These are phyloP conservation scores for Cervus canadensis DNA, from an alignment of 2,113 vertebrate genomes.

Conservation along the genomic window DNA sequence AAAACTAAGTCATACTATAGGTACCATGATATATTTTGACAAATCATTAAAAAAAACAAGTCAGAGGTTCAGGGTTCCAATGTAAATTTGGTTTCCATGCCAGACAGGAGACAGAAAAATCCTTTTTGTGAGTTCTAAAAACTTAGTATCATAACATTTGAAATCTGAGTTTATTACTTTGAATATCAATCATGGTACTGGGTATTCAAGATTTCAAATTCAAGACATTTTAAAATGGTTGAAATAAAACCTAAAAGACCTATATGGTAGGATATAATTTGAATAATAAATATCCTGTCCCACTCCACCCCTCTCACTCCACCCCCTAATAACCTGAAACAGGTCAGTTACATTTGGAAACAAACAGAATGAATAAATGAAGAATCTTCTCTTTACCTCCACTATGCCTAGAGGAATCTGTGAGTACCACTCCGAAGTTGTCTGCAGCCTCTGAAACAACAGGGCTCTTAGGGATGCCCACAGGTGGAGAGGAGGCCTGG, in stretches of 20 bases:
- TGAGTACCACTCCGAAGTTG: constrained; percentile 89
- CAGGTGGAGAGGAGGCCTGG: constrained; percentile 79
- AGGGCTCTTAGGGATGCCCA: constrained; percentile 83
- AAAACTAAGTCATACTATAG: not conserved
- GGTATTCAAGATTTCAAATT: not conserved
- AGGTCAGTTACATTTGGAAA: not conserved
- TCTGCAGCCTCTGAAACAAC: constrained; percentile 82
- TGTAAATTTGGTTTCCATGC: not conserved
- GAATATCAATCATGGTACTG: not conserved
- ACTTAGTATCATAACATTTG: not conserved
- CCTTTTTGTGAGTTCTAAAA: constrained; percentile 9
- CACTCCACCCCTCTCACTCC: not conserved
- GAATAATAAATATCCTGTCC: not conserved
- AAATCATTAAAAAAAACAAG: not conserved
- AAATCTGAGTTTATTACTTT: not conserved
- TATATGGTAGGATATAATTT: not conserved
- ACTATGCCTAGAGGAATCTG: constrained; percentile 83
- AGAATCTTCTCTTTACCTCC: constrained; percentile 83
- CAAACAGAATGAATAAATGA: not conserved
- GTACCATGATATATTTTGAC: not conserved
- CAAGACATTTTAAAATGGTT: not conserved
- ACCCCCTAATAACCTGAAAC: not conserved
- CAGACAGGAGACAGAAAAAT: not conserved
- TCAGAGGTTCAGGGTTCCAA: not conserved
- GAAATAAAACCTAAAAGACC: not conserved